A percentile compares a stretch with the other conserved stretches of the same genome.
Conservation (phyloP, 2,797 vertebrate genomes). For the Leptoclinus maculatus region DNA sequence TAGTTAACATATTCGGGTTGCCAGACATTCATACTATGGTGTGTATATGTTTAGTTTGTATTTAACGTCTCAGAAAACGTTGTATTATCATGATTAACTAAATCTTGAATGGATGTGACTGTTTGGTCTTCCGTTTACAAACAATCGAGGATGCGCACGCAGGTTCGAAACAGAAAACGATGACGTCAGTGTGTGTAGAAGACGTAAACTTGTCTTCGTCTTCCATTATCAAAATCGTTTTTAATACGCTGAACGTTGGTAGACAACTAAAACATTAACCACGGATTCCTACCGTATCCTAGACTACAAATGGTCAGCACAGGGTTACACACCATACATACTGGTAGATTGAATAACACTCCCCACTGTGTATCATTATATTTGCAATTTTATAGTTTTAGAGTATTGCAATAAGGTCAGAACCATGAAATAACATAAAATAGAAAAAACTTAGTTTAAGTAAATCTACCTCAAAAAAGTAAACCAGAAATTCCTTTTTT, state of each 20-base stretch:
- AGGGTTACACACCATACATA: neutral
- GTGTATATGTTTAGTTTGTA: neutral
- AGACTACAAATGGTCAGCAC: neutral
- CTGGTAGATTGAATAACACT: neutral
- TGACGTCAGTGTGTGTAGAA: neutral
- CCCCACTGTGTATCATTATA: neutral
- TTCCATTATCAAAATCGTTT: neutral
- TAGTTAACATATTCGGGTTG: neutral
- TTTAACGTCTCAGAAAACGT: neutral
- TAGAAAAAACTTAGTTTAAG: neutral
- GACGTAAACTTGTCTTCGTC: neutral
- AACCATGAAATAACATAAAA: neutral
- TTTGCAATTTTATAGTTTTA: neutral
- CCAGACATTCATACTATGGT: rapidly evolving
- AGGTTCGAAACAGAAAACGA: neutral
- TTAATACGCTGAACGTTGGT: neutral
- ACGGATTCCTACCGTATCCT: neutral
- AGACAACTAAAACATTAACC: neutral
- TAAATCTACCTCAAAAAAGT: neutral
- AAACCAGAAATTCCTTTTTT: neutral
- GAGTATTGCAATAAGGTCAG: neutral
- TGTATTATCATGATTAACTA: neutral
- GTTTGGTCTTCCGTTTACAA: constrained; percentile 6
- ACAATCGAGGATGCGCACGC: constrained; percentile 29
- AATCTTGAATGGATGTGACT: neutral